A percentile compares a stretch with the other conserved stretches of the same genome.
Conservation (phyloP, 2,797 vertebrate genomes). For the Podargus strigoides region DNA sequence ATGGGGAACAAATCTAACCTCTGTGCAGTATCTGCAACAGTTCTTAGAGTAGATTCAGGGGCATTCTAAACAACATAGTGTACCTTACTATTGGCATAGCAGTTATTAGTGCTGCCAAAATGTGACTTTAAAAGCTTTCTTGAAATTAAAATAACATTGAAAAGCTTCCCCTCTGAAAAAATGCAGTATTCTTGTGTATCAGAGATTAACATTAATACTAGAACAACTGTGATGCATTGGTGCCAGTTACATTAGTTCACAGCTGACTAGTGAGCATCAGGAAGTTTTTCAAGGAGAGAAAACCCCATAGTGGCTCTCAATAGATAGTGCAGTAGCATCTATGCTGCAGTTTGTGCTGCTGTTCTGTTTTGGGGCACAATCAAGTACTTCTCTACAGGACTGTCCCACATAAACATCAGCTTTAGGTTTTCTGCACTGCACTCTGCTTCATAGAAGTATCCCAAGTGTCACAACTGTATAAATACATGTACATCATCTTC, state of each 20-base stretch:
- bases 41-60: background rate
- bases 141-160: background rate
- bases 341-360: background rate
- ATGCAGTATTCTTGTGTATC: background rate
- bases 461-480: background rate
- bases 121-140: background rate
- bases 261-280: background rate
- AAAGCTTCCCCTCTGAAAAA: fast-evolving
- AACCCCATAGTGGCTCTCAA: background rate
- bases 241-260: background rate
- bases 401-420: background rate
- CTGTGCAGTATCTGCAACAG: background rate
- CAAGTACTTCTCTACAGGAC: background rate
- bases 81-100: background rate
- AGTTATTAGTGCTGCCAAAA: background rate
- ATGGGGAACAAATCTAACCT: background rate
- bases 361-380: background rate
- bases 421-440: background rate
- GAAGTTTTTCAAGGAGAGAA: background rate
- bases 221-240: background rate
- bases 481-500: background rate
- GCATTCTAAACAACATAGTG: background rate
- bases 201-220: background rate
- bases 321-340: background rate
- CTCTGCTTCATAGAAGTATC: background rate